Conservation (phyloP, 1,140 invertebrate species). For the Popillia japonica region DNA sequence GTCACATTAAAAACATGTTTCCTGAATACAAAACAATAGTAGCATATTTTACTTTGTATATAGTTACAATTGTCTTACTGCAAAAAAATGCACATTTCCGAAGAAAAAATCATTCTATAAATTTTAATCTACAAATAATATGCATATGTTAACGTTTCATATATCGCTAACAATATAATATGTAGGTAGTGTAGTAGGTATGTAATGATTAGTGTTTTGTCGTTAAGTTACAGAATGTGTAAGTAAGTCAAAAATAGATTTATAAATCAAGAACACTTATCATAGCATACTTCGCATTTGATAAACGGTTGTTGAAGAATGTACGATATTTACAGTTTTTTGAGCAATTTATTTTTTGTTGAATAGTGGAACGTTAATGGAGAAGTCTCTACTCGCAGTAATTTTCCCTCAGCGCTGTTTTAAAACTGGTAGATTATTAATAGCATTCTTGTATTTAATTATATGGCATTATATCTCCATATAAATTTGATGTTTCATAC, state of each 20-base stretch:
- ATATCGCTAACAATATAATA: background rate
- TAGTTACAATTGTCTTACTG: background rate
- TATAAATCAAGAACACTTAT: background rate
- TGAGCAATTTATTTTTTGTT: background rate
- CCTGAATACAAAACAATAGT: background rate
- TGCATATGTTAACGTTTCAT: background rate
- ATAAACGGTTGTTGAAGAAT: slow-evolving; percentile 1
- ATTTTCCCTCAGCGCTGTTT: background rate
- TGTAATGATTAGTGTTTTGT: background rate
- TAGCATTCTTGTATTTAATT: slow-evolving; percentile 29
- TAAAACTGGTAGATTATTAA: slow-evolving; percentile 26
- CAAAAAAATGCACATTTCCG: no score
- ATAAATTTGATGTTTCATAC: slow-evolving; percentile 5
- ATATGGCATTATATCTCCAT: background rate
- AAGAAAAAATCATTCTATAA: no score
- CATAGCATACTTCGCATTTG: background rate
- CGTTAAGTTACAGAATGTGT: background rate
- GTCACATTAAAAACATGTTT: slow-evolving; percentile 16
- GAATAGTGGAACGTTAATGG: slow-evolving; percentile 22
- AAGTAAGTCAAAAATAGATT: background rate
- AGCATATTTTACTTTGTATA: background rate
- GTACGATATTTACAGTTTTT: slow-evolving; percentile 27
- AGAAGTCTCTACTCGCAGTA: background rate
- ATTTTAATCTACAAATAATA: no score
- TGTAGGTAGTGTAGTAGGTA: no score